A percentile compares a stretch with the other conserved stretches of the same genome.
Conservation (phyloP, 2,113 vertebrate species). For the Tetraodon nigroviridis region DNA sequence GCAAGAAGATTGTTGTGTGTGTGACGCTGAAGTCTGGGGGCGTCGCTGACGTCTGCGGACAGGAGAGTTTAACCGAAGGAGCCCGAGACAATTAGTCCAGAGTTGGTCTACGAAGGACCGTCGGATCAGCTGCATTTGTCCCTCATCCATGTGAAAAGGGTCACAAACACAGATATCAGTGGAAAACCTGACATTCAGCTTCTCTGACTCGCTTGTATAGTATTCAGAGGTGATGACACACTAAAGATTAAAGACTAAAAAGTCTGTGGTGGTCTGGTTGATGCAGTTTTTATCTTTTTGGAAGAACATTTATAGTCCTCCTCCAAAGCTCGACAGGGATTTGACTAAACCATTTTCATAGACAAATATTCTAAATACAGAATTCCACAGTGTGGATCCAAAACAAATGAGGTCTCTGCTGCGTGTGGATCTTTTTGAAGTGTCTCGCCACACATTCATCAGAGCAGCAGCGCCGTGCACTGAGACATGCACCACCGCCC, state of each 20-base stretch:
- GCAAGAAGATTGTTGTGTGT: background rate
- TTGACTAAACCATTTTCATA: background rate
- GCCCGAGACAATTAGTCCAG: background rate
- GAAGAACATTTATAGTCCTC: background rate
- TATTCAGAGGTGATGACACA: too few species aligned
- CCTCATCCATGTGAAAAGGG: too few species aligned
- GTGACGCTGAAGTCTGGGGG: background rate
- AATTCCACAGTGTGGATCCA: conserved; percentile 31
- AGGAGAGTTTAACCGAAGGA: background rate
- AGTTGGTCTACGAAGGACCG: background rate
- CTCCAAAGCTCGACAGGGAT: background rate
- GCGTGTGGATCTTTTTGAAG: conserved; percentile 48
- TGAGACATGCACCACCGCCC: conserved; percentile 35
- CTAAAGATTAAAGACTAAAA: too few species aligned
- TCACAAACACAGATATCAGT: too few species aligned
- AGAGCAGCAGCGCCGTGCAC: conserved; percentile 57
- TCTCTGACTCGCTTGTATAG: too few species aligned
- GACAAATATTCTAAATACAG: too few species aligned
- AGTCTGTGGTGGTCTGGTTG: too few species aligned
- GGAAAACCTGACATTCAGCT: too few species aligned
- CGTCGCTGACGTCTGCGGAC: background rate
- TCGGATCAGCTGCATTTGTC: background rate
- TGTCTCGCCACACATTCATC: conserved; percentile 7
- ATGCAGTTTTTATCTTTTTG: background rate
- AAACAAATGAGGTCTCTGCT: conserved; percentile 36